Evolutionary conservation across 37 sponge, comb jelly and placozoan genomes (phyloP).

Genomic region (Amphimedon queenslandica): DNA sequence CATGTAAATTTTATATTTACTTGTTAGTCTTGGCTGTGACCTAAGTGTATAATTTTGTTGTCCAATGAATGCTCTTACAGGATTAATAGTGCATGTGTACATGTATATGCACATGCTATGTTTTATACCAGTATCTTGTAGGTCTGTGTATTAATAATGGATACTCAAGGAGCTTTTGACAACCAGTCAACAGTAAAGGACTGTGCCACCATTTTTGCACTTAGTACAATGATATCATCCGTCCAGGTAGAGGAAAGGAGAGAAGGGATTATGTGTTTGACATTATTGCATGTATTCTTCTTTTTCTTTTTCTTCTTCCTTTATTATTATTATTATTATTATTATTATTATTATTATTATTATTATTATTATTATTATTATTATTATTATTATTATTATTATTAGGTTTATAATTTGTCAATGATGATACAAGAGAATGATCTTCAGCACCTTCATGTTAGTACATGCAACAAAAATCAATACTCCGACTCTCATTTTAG

Average conservation of each 20-base stretch:
- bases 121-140: slow-evolving; percentile 9
- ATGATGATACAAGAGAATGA: slow-evolving; percentile 91
- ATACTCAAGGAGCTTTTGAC: slow-evolving; percentile 99
- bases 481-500: too few species aligned
- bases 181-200: slow-evolving; percentile 92
- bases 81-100: too few species aligned
- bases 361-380: too few species aligned
- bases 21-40: neutral
- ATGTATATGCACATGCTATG: too few species aligned
- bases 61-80: too few species aligned
- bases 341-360: too few species aligned
- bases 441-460: slow-evolving; percentile 93
- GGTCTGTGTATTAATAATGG: slow-evolving; percentile 94
- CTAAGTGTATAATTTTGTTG: too few species aligned
- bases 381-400: too few species aligned
- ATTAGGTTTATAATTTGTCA: slow-evolving; percentile 76
- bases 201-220: slow-evolving; percentile 97
- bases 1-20: neutral
- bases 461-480: neutral
- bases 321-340: neutral
- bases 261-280: neutral
- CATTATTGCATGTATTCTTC: neutral
- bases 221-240: slow-evolving; percentile 95
- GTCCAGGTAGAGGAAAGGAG: too few species aligned
- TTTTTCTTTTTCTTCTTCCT: neutral